Evolutionary conservation across 2,797 vertebrate species (phyloP), one percentile per base, ranked within the genome.

Genomic region (Poecilia gillii): DNA sequence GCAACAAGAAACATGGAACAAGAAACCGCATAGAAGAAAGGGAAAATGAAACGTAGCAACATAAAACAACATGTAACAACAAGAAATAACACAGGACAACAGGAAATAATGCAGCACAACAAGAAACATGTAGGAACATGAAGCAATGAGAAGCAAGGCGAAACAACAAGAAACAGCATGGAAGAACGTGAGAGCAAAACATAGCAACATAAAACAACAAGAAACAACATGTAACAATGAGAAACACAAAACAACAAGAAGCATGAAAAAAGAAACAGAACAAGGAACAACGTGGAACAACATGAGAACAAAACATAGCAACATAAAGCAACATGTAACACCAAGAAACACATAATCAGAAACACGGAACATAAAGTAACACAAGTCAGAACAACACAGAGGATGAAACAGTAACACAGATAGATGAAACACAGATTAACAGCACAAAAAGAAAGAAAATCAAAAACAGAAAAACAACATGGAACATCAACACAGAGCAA

Each of bases 401-500:
- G 14, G 46, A 47, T 45, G 43, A 2, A 45, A 45, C 43, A 45
- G 43, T 9, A 45, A 45, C 43, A 45, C 43, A 12, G 43, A 45
- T 45, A 45, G 43, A 45, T 45, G 41, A 7, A 7, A 45, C 8
- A 43, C 43, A 12, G 43, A 45, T 45, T 45, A 45, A 45, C 43
- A 45, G 43, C 43, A 45, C 43, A 45, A 45, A 47, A 47, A 4
- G 14, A 47, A 47, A 47, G 46, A 47, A 47, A 14, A 47, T 14
- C 46, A 47, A 47, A 75, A 23, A 76, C 11, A 39, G 16, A 25
- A 84, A 46, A 81, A 64, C 6, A 64, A 31, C n/a, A 62, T 62
- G 28, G n/a, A 28, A 85, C 75, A 53, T 41, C 93, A 64, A 75
- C 9, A 7, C 18, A 20, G 18, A n/a, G n/a, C 57, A 1, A 62